Conservation (phyloP, 2,888 invertebrate genomes). For the Melieria picta region DNA sequence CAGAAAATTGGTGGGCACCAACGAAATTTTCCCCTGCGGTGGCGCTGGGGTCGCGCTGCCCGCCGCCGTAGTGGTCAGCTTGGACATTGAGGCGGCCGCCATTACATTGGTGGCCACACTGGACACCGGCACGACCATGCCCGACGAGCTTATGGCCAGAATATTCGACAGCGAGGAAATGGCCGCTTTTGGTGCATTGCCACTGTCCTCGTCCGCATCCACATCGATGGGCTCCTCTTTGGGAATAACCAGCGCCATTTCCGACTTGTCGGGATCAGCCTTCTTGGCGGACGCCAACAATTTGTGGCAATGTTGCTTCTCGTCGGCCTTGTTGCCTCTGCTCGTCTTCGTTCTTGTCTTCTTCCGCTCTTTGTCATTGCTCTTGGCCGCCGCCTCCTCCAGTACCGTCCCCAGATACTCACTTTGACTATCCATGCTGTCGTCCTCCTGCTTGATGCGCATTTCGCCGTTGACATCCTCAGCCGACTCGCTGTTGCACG, state of each 20-base stretch:
- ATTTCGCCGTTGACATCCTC: constrained; percentile 41
- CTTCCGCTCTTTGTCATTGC: constrained; percentile 2
- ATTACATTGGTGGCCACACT: constrained; percentile 37
- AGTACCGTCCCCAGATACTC: constrained; percentile 4
- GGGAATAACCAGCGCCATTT: constrained; percentile 50
- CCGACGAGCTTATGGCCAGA: constrained; percentile 51
- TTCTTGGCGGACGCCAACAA: background rate
- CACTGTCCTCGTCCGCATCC: constrained; percentile 54
- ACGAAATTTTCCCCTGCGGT: constrained; percentile 57
- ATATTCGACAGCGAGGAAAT: constrained; percentile 54
- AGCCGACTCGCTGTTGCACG: constrained; percentile 11
- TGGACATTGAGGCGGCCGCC: constrained; percentile 39
- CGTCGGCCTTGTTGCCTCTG: background rate
- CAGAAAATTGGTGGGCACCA: constrained; percentile 66
- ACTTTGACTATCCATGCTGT: constrained; percentile 23
- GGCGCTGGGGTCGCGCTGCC: background rate
- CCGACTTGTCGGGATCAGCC: constrained; percentile 14
- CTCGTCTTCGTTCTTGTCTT: background rate
- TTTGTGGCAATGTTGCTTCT: background rate
- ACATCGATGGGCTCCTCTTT: constrained; percentile 66
- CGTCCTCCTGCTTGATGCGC: constrained; percentile 49
- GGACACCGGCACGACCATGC: constrained; percentile 41
- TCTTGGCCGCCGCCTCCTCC: background rate
- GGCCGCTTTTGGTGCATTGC: constrained; percentile 10
- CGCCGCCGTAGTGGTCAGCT: constrained; percentile 33